Base-by-base conservation (phyloP, 2,888 invertebrate species). In the Synergus gifuensis region DNA sequence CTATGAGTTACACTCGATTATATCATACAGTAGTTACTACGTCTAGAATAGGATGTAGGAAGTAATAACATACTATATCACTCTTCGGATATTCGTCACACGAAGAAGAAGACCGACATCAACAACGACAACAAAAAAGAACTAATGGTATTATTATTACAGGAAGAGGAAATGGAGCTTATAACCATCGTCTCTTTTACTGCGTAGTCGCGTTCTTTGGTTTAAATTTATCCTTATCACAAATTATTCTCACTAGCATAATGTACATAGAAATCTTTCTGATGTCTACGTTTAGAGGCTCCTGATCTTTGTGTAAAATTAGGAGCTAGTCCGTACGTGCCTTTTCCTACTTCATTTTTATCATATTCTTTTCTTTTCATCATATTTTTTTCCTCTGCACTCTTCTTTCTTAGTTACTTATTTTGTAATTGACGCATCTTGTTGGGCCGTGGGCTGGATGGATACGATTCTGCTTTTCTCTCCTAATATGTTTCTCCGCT, bases 161-260 rank as follows among this genome's bases (percentile, higher is more conserved):
- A 76, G 63, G 60, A 76, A 77, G 69, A 81, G 79, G 73, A 54
- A 73, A 54, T 54, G 40, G 73, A 49, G 28, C 54, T 78, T 62
- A 82, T 84, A 80, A 80, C 76, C 79, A 81, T 83, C 78, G 83
- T 85, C 86, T 85, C 81, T 76, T 83, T 81, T 81, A 85, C 80
- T 82, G 85, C 84, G 79, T 84, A 84, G 82, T 84, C 80, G 83
- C 85, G 81, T 85, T 90, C 90, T 90, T 90, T 90, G 90, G 90
- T 88, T 86, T 87, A 83, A 83, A 81, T 78, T 81, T 84, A 84
- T 88, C 86, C 85, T 87, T 90, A 90, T 90, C 90, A 90, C 90
- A 90, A 87, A 84, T 89, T 88, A 88, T 87, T 87, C 86, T 86
- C 85, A 86, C 86, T 87, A 86, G 84, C 84, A 83, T 83, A 77